Base-by-base conservation (phyloP, 2,888 invertebrate species). In the Polydrusus pterygomalis region DNA sequence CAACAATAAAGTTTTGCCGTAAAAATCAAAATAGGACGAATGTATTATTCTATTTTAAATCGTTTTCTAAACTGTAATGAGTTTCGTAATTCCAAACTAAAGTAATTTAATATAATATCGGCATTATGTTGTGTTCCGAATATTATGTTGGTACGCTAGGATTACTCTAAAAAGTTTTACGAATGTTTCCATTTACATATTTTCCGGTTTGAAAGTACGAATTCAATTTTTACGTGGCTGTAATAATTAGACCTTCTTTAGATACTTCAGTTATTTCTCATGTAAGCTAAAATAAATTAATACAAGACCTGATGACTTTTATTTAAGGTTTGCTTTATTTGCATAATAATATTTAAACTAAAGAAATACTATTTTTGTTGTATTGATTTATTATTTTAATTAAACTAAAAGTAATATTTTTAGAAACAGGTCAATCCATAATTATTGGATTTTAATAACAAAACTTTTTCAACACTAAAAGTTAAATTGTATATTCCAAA, bases 151-250 rank as follows among this genome's bases (percentile, higher is more conserved):
- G 30, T 34, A 17, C 38, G 30, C 25, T 15, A 47, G 47, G 25
- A 30, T 30, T 30, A 30, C 13, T 25, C 10, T 54, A 7, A 54
- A 67, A 67, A 67, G 40, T 54, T 67, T n/a, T 54, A 30, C 54
- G 67, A 54, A 49, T 64, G n/a, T 64, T 64, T 64, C 34, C 34
- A 67, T 67, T 67, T 40, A 54, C 54, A 67, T 47, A 38, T 38
- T 67, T 47, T 54, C 54, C 18, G 30, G 8, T 67, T 67, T 40
- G 54, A 54, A 40, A 67, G 65, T 17, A 18, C 20, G 54, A 47
- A 67, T 54, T 67, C 54, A 67, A 67, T 67, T 67, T 67, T 67
- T 67, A 54, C 34, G 40, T 54, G 54, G 67, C 40, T 54, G 38
- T 67, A 20, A n/a, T n/a, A n/a, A 40, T 67, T 67, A 64, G 47